Conservation (phyloP, 2,888 invertebrate genomes). For the Drosophila meridiana region DNA sequence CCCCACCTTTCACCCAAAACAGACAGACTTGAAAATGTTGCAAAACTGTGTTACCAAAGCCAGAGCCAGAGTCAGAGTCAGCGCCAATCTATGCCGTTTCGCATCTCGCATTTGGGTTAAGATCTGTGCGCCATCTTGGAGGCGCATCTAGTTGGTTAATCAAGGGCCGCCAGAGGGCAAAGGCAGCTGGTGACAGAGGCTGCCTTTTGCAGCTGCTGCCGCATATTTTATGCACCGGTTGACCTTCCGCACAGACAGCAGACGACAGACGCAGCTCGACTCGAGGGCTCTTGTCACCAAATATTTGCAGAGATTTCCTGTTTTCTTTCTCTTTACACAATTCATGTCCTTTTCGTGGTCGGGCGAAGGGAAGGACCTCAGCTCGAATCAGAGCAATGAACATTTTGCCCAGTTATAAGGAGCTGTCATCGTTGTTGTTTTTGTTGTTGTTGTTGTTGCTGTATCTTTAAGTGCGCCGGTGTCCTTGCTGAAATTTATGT, state of each 20-base stretch:
- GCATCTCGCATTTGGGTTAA: constrained; percentile 26
- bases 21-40: neutral
- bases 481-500: constrained; percentile 77
- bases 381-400: constrained; percentile 43
- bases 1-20: neutral
- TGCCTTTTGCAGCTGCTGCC: constrained; percentile 35
- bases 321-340: neutral
- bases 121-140: constrained; percentile 9
- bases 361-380: constrained; percentile 1
- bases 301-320: constrained; percentile 54
- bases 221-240: constrained; percentile 55
- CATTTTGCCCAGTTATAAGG: constrained; percentile 65
- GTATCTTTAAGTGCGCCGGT: constrained; percentile 47
- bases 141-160: constrained; percentile 6
- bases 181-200: constrained; percentile 27
- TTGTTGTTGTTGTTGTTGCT: neutral
- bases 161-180: constrained; percentile 3
- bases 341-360: neutral
- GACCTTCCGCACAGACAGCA: constrained; percentile 42
- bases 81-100: neutral
- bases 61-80: too few relatives aligned
- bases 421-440: constrained; percentile 26
- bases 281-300: constrained; percentile 56
- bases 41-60: neutral
- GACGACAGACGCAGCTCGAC: constrained; percentile 15